Base-by-base conservation (phyloP, 2,888 invertebrate species). In the Brachypterus glaber region DNA sequence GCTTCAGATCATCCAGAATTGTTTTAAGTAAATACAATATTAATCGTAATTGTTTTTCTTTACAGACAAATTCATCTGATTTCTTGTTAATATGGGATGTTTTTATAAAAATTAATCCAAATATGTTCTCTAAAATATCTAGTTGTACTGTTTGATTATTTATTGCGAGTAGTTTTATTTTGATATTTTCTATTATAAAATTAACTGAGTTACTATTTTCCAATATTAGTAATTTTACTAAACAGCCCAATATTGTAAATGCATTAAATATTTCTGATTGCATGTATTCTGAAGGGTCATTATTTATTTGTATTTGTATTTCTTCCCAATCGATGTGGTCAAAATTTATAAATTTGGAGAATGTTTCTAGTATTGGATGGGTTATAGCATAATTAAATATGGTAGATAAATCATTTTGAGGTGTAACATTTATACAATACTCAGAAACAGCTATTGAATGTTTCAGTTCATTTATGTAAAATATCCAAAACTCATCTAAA, bases 121-220 rank as follows among this genome's bases (percentile, higher is more conserved):
- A 85, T 46, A 85, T 72, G 59, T 82, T 77, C 59, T 84, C 81
- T 37, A 85, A 69, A 1, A 81, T 68, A 64, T 82, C 79, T 33
- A 76, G 59, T 50, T 73, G 72, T 15, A 48, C 36, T 4, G 21
- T 8, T 7, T 42, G 35, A 30, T 50, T 41, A 25, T 45, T 18
- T 7, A 54, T 39, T 24, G 39, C 32, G 11, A 55, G 24, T 25
- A 54, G 34, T 35, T 44, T 39, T 14, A 15, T 31, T 41, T 48
- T 49, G 11, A 46, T 41, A 32, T 44, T 33, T 12, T 39, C 13
- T 11, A 49, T 36, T 21, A 44, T 30, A 16, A 46, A 43, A 16
- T 39, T 18, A 26, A 42, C 32, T 14, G 29, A 30, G 27, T 4
- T 27, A 13, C 12, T 27, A 27, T 27, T 33, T 44, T 38, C 9